Evolutionary conservation across 1,140 invertebrate genomes (phyloP), one percentile per base, ranked within the genome.

Genomic region (Theocolax elegans): DNA sequence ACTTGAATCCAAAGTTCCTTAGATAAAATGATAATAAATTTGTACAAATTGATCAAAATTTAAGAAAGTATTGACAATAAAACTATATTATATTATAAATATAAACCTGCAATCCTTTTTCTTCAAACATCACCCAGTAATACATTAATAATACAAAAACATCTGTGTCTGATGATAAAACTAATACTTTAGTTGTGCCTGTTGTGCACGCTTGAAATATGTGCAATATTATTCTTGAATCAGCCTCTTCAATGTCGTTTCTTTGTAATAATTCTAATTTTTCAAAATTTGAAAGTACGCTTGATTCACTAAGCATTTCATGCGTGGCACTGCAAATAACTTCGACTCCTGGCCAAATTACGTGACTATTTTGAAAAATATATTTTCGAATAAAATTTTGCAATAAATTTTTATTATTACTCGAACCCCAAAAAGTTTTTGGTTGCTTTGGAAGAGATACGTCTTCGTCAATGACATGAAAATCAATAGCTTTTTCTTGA

Each of bases 221-320:
- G 10, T 59, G 56, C 42, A 59, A 21, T 12, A 59, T 25, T 3
- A 59, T 59, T 15, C 56, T 23, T 7, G 38, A 59, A 42, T 59
- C 35, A 23, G 56, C 56, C n/a, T 59, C 56, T 42, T 59, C 56
- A 0, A 59, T 59, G 13, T 59, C 56, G 6, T 21, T 12, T 59
- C 56, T 40, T 21, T 59, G 35, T 44, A 59, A 59, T 3, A 42
- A 3, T 3, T 25, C 17, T 23, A 59, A 25, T 25, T 42, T 15
- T 9, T 9, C 3, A 59, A 2, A 13, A 21, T 42, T 23, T 1
- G 9, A 42, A 21, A 19, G 2, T 21, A 19, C 3, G 21, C 21
- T 58, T 17, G 54, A 40, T 58, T 59, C 6, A 21, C 56, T 25
- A 10, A 13, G 3, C 9, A 25, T 1, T 42, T 42, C 21, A 44